phyloP scores from a whole-genome alignment of 2,888 invertebrate genomes.

The Chouioia cunea region DNA sequence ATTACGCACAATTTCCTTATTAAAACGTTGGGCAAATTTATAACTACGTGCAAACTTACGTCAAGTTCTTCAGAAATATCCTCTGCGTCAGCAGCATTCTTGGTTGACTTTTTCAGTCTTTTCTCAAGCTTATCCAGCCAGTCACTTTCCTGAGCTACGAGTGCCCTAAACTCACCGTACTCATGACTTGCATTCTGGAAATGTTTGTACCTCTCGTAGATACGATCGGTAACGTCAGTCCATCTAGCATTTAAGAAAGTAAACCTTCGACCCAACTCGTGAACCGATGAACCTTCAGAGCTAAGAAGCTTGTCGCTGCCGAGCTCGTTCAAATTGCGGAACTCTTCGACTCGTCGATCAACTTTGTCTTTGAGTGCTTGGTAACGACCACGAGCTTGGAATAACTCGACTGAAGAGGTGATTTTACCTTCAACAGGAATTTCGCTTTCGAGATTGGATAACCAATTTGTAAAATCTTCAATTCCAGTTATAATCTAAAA shows the following conservation, averaged over 20 bases:
- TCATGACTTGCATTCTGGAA: conserved; percentile 83
- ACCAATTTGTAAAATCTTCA: conserved; percentile 74
- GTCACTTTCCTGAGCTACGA: conserved; percentile 82
- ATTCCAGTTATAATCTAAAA: conserved; percentile 70
- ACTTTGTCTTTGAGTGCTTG: conserved; percentile 80
- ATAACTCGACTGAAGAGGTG: conserved; percentile 77
- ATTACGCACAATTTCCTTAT: no score
- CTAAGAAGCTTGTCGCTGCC: conserved; percentile 76
- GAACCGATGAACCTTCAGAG: conserved; percentile 72
- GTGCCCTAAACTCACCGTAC: conserved; percentile 82
- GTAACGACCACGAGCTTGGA: conserved; percentile 79
- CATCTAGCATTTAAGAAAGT: conserved; percentile 80
- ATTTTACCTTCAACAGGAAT: conserved; percentile 74
- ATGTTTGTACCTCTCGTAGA: conserved; percentile 76
- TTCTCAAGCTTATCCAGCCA: conserved; percentile 87
- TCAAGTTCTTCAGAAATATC: conserved; percentile 92
- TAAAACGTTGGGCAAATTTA: background rate
- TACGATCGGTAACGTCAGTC: conserved; percentile 77
- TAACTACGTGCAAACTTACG: conserved; percentile 70
- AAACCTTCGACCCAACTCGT: conserved; percentile 76
- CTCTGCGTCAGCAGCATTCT: conserved; percentile 87
- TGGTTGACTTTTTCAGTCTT: conserved; percentile 78
- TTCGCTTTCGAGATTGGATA: conserved; percentile 74
- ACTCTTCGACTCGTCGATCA: conserved; percentile 77
- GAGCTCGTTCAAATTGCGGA: conserved; percentile 79